Evolutionary conservation across 2,888 invertebrate genomes (phyloP), one percentile per base, ranked within the genome.

Genomic region (Drosophila rubida): DNA sequence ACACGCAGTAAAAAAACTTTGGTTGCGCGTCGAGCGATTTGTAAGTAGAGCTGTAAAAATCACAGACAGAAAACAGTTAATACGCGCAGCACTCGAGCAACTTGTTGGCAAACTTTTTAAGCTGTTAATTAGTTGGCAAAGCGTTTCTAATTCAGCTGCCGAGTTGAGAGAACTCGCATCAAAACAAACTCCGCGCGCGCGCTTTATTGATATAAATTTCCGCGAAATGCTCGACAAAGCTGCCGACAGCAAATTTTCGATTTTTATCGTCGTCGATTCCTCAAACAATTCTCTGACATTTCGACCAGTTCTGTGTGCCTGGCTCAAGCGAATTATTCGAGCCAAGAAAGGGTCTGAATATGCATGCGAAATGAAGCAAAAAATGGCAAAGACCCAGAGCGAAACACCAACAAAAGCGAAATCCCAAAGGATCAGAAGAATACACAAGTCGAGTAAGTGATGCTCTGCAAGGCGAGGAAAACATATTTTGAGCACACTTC

Each of bases 41-140:
- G 88, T 87, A 80, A 84, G 86, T 69, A 65, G 81, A 63, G 82
- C 68, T 85, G 72, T 87, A 81, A 89, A 84, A 89, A 82, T 78
- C 80, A 71, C 86, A 85, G 86, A 84, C 89, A 75, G 80, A 88
- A 76, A 81, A 70, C 88, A 78, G 76, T 83, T 80, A 78, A 75
- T 77, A 58, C 74, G 45, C 44, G 14, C 9, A 13, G 13, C 27
- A 39, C 32, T 22, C 25, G 46, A 51, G 37, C 39, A 80, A 61
- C 55, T 42, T 44, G 42, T 69, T 65, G 51, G 14, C 65, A 67
- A 72, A 74, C 49, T 74, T 65, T 19, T 63, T 68, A 46, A 78
- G 75, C 71, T 59, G 87, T 72, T 86, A 86, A 80, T 81, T 81
- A 82, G 67, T 62, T 82, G 32, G 67, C 55, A 80, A 86, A 80